phyloP scores from a whole-genome alignment of 2,888 invertebrate genomes.

The Eupithecia dodoneata region DNA sequence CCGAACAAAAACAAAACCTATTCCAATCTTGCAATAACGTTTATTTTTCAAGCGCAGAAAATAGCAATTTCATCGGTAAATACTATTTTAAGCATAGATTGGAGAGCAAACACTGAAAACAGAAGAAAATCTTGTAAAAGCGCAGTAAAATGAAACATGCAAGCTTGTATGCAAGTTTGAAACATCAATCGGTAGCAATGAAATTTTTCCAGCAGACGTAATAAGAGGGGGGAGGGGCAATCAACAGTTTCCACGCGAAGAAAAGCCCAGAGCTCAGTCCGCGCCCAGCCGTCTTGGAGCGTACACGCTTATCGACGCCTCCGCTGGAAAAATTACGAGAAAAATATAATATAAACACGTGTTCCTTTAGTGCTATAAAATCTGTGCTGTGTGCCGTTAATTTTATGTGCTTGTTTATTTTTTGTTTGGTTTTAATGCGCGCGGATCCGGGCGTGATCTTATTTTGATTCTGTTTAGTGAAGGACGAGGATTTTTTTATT shows the following conservation, averaged over 20 bases:
- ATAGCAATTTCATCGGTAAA: slow-evolving; percentile 23
- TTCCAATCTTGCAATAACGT: neutral
- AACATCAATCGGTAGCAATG: slow-evolving; percentile 30
- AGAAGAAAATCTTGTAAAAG: neutral
- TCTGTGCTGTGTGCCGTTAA: slow-evolving; percentile 32
- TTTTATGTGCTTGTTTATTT: slow-evolving; percentile 36
- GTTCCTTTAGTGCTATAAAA: slow-evolving; percentile 34
- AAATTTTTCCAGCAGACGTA: slow-evolving; percentile 34
- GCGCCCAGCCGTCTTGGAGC: slow-evolving; percentile 12
- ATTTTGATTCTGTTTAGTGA: slow-evolving; percentile 24
- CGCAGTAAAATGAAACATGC: neutral
- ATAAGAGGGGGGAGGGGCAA: slow-evolving; percentile 22
- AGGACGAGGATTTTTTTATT: slow-evolving; percentile 25
- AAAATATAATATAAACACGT: slow-evolving; percentile 35
- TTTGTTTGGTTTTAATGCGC: slow-evolving; percentile 18
- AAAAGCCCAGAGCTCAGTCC: slow-evolving; percentile 29
- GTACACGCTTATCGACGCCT: slow-evolving; percentile 13
- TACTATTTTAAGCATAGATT: slow-evolving; percentile 12
- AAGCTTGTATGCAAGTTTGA: slow-evolving; percentile 2
- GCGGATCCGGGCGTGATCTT: slow-evolving; percentile 26
- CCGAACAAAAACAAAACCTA: slow-evolving; percentile 14
- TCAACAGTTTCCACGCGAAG: slow-evolving; percentile 35
- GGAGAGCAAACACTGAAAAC: slow-evolving; percentile 12
- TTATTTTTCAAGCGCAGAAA: slow-evolving; percentile 17
- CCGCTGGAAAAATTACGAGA: slow-evolving; percentile 13